Evolutionary conservation across 2,888 invertebrate species (phyloP).

Genomic region (Malacosoma neustria): DNA sequence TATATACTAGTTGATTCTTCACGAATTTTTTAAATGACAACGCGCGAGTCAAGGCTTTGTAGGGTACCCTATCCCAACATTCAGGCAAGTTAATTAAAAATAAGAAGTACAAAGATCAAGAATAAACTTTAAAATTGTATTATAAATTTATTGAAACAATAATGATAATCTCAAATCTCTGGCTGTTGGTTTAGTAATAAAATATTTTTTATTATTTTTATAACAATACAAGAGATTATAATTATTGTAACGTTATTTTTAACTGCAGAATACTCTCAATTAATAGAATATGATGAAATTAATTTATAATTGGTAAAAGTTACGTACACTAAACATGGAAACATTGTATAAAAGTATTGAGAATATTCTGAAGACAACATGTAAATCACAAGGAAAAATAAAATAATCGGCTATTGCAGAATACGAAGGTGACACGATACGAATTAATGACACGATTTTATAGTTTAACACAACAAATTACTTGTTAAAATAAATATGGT

Average conservation of each 20-base stretch:
- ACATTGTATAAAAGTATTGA: not conserved
- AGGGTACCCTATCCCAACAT: constrained; percentile 99
- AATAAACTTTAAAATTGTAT: constrained; percentile 18
- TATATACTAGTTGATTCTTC: constrained; percentile 15
- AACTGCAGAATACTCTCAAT: not conserved
- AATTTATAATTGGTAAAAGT: not conserved
- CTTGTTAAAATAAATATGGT: too few relatives aligned
- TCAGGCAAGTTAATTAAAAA: constrained; percentile 82
- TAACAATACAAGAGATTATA: not conserved
- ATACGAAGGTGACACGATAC: not conserved
- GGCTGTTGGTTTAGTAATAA: too few relatives aligned
- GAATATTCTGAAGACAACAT: not conserved
- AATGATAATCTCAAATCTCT: constrained; percentile 19
- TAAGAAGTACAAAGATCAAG: constrained; percentile 29
- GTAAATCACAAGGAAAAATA: not conserved
- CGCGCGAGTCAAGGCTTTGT: constrained; percentile 71
- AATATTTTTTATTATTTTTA: too few relatives aligned
- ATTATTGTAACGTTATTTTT: not conserved
- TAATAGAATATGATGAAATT: not conserved
- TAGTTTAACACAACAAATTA: too few relatives aligned
- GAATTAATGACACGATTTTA: too few relatives aligned
- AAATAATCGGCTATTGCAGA: not conserved
- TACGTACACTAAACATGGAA: too few relatives aligned
- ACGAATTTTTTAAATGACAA: constrained; percentile 8
- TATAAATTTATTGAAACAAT: constrained; percentile 10